phyloP scores from a whole-genome alignment of 2,113 vertebrate genomes.

The Campylorhamphus procurvoides region DNA sequence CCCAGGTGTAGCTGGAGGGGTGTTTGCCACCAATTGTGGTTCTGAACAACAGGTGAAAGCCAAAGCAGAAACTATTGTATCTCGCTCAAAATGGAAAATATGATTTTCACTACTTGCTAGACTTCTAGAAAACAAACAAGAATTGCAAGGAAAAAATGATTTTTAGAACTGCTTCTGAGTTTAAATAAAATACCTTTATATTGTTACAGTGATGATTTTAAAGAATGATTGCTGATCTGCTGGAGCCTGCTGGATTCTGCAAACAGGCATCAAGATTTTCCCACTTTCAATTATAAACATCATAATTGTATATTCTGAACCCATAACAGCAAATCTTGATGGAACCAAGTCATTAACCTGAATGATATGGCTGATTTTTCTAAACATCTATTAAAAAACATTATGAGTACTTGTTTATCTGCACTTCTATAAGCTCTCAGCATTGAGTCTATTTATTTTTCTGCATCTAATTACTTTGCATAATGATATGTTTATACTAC shows the following conservation, averaged over 20 bases:
- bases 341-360: conserved; percentile 52
- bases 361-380: conserved; percentile 60
- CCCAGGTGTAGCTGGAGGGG: fast-evolving
- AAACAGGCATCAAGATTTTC: background rate
- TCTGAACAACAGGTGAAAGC: background rate
- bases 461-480: conserved; percentile 60
- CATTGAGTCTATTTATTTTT: conserved; percentile 55
- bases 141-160: background rate
- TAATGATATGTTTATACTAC: conserved; percentile 66
- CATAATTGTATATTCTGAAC: conserved; percentile 25
- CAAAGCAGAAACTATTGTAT: background rate
- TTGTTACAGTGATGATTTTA: background rate
- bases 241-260: background rate
- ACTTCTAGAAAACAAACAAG: background rate
- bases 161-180: background rate
- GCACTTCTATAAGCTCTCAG: conserved; percentile 19
- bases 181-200: background rate
- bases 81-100: background rate
- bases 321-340: conserved; percentile 9
- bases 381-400: conserved; percentile 48
- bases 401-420: conserved; percentile 44
- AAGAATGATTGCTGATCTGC: background rate
- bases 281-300: background rate
- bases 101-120: background rate
- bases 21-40: background rate